Evolutionary conservation across 2,797 vertebrate genomes (phyloP).

Genomic region (Ceyx erithaca): DNA sequence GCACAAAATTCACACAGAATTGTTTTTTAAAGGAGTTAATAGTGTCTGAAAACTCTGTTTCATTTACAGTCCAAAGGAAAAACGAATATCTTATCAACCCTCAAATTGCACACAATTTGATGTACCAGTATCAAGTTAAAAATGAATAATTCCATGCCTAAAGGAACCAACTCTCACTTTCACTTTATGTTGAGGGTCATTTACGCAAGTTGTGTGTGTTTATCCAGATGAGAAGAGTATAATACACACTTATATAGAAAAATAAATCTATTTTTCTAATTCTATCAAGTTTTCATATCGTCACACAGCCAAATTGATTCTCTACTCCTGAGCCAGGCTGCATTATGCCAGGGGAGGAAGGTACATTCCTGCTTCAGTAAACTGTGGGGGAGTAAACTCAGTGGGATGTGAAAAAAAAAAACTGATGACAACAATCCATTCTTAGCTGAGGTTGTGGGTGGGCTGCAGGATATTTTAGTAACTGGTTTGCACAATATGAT

Average conservation of each 20-base stretch:
- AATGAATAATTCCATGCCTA: background rate
- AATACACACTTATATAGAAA: background rate
- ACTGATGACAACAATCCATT: background rate
- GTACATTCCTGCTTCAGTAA: background rate
- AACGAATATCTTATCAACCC: background rate
- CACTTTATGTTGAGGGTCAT: background rate
- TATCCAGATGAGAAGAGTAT: background rate
- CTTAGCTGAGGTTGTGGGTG: background rate
- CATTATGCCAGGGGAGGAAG: background rate
- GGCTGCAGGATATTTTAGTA: background rate
- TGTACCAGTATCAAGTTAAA: background rate
- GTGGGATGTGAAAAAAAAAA: background rate
- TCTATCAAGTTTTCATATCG: background rate
- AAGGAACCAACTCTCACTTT: background rate
- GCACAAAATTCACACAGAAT: background rate
- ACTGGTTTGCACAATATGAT: background rate
- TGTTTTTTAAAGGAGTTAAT: background rate
- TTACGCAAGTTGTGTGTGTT: background rate
- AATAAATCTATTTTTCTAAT: background rate
- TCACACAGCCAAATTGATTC: background rate
- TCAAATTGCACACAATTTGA: background rate
- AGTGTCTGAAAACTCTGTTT: background rate
- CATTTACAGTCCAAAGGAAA: conserved; percentile 8
- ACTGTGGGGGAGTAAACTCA: background rate
- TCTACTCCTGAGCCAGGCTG: background rate